Evolutionary conservation across 2,113 vertebrate species (phyloP).

Genomic region (Gulo gulo): DNA sequence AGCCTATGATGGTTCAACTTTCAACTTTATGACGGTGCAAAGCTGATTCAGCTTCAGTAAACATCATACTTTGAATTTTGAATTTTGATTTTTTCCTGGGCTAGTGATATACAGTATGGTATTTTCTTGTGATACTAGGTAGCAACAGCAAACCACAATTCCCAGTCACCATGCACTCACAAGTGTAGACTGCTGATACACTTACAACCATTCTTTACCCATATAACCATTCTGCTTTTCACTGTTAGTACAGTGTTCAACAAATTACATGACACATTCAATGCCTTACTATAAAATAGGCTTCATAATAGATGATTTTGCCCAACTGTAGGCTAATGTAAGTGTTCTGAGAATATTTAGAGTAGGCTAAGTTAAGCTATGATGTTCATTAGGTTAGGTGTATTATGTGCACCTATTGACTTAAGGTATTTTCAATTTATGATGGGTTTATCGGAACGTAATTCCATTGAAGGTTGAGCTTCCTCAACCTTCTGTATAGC

Average conservation of each 20-base stretch:
- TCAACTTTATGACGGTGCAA: neutral
- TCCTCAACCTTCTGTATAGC: too few relatives aligned
- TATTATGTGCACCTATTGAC: neutral
- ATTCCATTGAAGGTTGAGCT: neutral
- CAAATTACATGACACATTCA: neutral
- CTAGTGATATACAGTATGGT: neutral
- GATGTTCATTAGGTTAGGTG: neutral
- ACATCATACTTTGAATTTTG: neutral
- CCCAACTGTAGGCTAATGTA: neutral
- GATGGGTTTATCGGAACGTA: neutral
- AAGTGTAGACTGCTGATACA: neutral
- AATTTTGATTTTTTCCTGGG: neutral
- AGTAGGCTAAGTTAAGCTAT: neutral
- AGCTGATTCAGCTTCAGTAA: neutral
- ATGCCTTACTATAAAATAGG: neutral
- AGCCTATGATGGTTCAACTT: neutral
- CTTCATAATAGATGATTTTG: neutral
- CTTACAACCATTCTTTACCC: neutral
- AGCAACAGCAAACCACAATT: neutral
- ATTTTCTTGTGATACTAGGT: neutral
- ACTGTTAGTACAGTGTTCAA: neutral
- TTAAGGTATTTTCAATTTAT: neutral
- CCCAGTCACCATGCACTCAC: neutral
- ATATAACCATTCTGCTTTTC: neutral
- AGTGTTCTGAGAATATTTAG: neutral